phyloP scores from a whole-genome alignment of 2,888 invertebrate genomes.

The Apamea anceps region DNA sequence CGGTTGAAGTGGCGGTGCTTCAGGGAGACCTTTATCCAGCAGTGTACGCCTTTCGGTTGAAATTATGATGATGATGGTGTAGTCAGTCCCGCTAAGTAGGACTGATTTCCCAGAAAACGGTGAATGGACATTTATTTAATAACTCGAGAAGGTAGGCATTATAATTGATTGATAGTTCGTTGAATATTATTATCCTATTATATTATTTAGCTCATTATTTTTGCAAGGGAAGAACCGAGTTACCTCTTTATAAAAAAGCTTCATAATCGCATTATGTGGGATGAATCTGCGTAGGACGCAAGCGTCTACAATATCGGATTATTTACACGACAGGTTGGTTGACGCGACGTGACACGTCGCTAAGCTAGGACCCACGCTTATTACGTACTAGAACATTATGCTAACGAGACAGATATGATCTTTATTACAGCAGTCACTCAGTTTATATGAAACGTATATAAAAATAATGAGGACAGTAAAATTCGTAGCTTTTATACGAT shows the following conservation, averaged over 20 bases:
- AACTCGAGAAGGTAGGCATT: background rate
- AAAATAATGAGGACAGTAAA: constrained; percentile 30
- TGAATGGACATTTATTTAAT: background rate
- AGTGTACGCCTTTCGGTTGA: background rate
- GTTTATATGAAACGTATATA: constrained; percentile 13
- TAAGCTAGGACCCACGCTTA: background rate
- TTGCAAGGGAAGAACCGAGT: too few relatives aligned
- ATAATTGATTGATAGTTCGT: background rate
- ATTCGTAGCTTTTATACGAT: constrained; percentile 21
- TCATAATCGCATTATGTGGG: background rate
- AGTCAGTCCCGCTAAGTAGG: background rate
- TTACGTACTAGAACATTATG: constrained; percentile 14
- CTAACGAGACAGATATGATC: constrained; percentile 5
- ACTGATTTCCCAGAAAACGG: too few relatives aligned
- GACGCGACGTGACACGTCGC: background rate
- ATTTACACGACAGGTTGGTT: constrained; percentile 13
- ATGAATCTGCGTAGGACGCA: background rate
- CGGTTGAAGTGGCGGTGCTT: background rate
- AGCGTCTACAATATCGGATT: constrained; percentile 14
- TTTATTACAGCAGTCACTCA: constrained; percentile 25
- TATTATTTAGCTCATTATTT: background rate
- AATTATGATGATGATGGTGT: background rate
- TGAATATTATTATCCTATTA: background rate
- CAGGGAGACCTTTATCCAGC: background rate
- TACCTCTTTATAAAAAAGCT: background rate